A percentile compares a stretch with the other conserved stretches of the same genome.
Conservation (phyloP, 2,113 vertebrate species). For the Tympanuchus pallidicinctus region DNA sequence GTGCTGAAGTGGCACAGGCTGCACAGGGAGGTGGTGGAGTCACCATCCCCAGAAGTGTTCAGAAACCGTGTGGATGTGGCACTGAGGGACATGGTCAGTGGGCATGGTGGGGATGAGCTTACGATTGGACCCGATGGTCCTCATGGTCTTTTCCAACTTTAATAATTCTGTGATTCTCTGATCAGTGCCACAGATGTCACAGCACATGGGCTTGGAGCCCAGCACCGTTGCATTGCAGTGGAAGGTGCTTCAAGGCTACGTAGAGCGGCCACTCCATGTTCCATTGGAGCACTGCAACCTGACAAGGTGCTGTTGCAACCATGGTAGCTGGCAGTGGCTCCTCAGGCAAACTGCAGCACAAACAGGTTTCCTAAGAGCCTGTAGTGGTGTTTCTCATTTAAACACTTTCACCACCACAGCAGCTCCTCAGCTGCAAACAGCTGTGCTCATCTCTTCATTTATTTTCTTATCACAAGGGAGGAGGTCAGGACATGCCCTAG, state of each 20-base stretch:
- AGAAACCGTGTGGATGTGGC: too few species aligned
- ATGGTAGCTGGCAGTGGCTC: not conserved
- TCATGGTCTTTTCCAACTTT: too few species aligned
- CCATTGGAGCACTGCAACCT: accelerated
- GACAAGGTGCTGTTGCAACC: not conserved
- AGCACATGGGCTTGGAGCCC: not conserved
- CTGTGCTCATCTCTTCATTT: conserved; percentile 6
- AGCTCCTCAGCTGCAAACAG: not conserved
- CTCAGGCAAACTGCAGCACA: not conserved
- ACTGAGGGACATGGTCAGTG: too few species aligned
- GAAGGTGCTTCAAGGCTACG: not conserved
- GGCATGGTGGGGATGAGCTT: too few species aligned
- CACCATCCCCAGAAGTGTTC: too few species aligned
- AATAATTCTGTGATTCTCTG: too few species aligned
- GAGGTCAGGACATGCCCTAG: not conserved
- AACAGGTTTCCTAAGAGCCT: not conserved
- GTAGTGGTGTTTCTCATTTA: not conserved
- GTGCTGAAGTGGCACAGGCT: too few species aligned
- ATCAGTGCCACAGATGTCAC: not conserved
- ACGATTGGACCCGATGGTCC: too few species aligned
- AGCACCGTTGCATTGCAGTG: not conserved
- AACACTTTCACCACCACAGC: not conserved
- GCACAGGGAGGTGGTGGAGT: too few species aligned
- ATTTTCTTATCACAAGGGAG: conserved; percentile 18
- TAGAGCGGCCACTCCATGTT: accelerated